Conservation (phyloP, 2,888 invertebrate genomes). For the Eucriotettix oculatus region DNA sequence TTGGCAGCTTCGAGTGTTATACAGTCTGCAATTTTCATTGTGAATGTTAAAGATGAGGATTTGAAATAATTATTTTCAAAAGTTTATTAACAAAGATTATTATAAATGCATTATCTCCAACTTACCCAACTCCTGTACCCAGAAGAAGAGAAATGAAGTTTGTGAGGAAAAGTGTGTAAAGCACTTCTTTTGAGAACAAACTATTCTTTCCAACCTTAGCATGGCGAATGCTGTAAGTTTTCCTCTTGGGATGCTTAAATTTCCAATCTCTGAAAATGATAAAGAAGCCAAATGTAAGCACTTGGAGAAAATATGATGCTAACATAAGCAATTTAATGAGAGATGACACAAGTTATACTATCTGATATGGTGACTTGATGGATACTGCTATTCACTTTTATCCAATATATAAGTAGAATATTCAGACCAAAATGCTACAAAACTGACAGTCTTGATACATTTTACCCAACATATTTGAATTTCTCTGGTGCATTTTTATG, state of each 20-base stretch:
- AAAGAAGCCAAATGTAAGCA: too few relatives aligned
- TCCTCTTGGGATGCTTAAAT: conserved; percentile 56
- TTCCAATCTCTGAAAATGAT: conserved; percentile 55
- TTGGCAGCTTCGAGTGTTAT: too few relatives aligned
- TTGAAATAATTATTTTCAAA: neutral
- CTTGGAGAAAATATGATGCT: too few relatives aligned
- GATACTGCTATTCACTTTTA: neutral
- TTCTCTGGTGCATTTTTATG: too few relatives aligned
- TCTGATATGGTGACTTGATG: too few relatives aligned
- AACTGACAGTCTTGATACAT: too few relatives aligned
- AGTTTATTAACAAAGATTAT: neutral
- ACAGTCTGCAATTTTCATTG: neutral
- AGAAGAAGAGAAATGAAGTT: conserved; percentile 79
- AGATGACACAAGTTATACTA: too few relatives aligned
- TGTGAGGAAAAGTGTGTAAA: conserved; percentile 77
- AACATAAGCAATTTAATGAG: too few relatives aligned
- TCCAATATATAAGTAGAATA: neutral
- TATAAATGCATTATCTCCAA: neutral
- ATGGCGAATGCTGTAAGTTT: conserved; percentile 47
- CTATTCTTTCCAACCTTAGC: conserved; percentile 61
- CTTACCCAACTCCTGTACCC: conserved; percentile 83
- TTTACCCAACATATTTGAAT: too few relatives aligned
- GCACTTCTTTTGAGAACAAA: conserved; percentile 74
- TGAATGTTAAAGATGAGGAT: neutral
- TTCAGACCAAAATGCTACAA: neutral